Percentiles rank a stretch among this genome's conserved stretches.
These are phyloP conservation scores for Hypsopygia costalis DNA, from an alignment of 2,888 invertebrate species.

Conservation along the genomic window DNA sequence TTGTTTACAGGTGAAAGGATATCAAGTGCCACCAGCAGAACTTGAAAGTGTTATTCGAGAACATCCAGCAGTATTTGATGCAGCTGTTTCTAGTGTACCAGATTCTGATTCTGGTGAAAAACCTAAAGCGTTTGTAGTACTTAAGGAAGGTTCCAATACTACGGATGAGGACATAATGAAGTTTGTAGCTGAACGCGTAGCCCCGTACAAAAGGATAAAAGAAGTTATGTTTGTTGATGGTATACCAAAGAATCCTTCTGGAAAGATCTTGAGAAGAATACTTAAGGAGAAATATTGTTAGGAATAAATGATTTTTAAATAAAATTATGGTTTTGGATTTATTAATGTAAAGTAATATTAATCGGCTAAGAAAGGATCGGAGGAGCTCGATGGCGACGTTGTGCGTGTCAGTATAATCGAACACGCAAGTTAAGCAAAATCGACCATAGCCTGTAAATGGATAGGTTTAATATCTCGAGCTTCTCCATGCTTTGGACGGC, in stretches of 20 bases:
- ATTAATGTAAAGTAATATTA: no score
- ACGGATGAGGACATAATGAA: constrained; percentile 79
- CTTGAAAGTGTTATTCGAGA: constrained; percentile 86
- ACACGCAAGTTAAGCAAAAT: no score
- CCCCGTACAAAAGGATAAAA: constrained; percentile 87
- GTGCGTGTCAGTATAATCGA: no score
- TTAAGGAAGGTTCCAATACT: constrained; percentile 61
- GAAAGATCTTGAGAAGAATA: constrained; percentile 86
- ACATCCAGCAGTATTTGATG: constrained; percentile 88
- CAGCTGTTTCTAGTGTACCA: constrained; percentile 90
- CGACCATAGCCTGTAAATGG: no score
- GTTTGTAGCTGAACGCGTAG: constrained; percentile 84
- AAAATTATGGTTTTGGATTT: no score
- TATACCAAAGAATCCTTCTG: constrained; percentile 88
- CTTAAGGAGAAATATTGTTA: constrained; percentile 54
- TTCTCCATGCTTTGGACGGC: no score
- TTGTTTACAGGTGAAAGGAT: constrained; percentile 79
- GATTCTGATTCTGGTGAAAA: constrained; percentile 85
- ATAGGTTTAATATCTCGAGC: no score
- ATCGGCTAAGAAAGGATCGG: no score
- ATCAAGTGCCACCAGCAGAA: constrained; percentile 94
- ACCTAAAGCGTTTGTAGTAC: constrained; percentile 87
- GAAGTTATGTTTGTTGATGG: constrained; percentile 83
- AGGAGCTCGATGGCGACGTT: no score
- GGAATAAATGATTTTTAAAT: no score